These are phyloP conservation scores for Calephelis virginiensis DNA, from an alignment of 1,140 invertebrate species.

Conservation along the genomic window DNA sequence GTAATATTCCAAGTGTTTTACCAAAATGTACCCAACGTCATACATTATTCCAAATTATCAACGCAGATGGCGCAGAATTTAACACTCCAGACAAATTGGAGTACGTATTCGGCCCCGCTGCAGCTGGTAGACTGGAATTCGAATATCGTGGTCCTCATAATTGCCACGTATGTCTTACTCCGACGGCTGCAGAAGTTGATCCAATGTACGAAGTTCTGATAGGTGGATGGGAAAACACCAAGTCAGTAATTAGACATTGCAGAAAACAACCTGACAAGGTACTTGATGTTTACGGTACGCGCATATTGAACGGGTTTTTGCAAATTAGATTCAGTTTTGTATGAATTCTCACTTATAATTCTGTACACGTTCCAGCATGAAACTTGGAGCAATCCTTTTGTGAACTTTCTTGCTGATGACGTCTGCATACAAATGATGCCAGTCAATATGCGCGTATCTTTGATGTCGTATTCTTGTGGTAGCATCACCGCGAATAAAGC, in stretches of 20 bases:
- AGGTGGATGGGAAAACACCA: slow-evolving; percentile 82
- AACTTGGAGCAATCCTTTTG: too few relatives aligned
- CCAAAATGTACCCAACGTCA: slow-evolving; percentile 62
- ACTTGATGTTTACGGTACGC: slow-evolving; percentile 37
- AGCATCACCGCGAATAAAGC: slow-evolving; percentile 28
- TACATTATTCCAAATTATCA: slow-evolving; percentile 30
- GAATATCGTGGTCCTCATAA: slow-evolving; percentile 80
- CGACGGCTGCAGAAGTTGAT: slow-evolving; percentile 71
- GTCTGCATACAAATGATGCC: neutral
- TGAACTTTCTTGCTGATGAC: too few relatives aligned
- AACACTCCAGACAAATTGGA: slow-evolving; percentile 79
- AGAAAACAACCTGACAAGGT: slow-evolving; percentile 83
- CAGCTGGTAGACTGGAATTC: slow-evolving; percentile 76
- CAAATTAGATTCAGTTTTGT: neutral
- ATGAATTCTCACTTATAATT: neutral
- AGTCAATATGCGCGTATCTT: slow-evolving; percentile 10
- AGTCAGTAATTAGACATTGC: slow-evolving; percentile 81
- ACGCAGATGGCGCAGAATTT: slow-evolving; percentile 73
- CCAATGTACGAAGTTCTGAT: slow-evolving; percentile 82
- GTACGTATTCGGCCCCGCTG: slow-evolving; percentile 80
- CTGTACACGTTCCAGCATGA: neutral
- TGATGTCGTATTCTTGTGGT: slow-evolving; percentile 30
- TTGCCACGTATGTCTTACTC: slow-evolving; percentile 80
- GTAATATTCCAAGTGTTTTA: slow-evolving; percentile 19
- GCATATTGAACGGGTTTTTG: slow-evolving; percentile 2